These are phyloP conservation scores for Pseudopipra pipra DNA, from an alignment of 2,113 vertebrate species.

Conservation along the genomic window DNA sequence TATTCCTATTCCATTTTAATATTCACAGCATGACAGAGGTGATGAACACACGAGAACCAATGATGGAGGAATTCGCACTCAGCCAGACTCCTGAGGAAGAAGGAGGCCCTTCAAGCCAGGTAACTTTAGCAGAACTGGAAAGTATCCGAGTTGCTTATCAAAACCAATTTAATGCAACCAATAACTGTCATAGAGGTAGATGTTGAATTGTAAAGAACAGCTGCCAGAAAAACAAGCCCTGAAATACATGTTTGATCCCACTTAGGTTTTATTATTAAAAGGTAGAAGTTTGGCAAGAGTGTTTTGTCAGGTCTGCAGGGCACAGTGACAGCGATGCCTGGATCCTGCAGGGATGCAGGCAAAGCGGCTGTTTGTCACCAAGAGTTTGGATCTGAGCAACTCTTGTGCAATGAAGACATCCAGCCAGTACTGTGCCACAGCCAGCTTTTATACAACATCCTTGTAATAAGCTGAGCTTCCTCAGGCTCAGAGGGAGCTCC, in stretches of 20 bases:
- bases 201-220: not conserved
- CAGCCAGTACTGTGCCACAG: not conserved
- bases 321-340: not conserved
- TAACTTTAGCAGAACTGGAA: constrained; percentile 17
- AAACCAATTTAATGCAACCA: not conserved
- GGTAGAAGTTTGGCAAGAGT: not conserved
- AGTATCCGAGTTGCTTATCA: not conserved
- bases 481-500: not conserved
- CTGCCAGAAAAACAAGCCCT: not conserved
- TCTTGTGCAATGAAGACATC: not conserved
- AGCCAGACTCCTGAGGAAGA: constrained; percentile 76
- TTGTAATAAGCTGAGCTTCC: not conserved
- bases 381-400: not conserved
- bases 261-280: not conserved
- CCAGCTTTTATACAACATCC: not conserved
- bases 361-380: not conserved
- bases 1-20: not conserved
- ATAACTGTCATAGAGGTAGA: not conserved
- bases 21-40: constrained; percentile 86
- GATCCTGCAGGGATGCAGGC: not conserved
- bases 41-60: constrained; percentile 84
- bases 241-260: not conserved
- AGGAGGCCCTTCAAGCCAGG: constrained; percentile 79
- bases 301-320: not conserved
- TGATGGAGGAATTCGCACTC: constrained; percentile 80